Base-by-base conservation (phyloP, 2,888 invertebrate species). In the Mythimna albipuncta region DNA sequence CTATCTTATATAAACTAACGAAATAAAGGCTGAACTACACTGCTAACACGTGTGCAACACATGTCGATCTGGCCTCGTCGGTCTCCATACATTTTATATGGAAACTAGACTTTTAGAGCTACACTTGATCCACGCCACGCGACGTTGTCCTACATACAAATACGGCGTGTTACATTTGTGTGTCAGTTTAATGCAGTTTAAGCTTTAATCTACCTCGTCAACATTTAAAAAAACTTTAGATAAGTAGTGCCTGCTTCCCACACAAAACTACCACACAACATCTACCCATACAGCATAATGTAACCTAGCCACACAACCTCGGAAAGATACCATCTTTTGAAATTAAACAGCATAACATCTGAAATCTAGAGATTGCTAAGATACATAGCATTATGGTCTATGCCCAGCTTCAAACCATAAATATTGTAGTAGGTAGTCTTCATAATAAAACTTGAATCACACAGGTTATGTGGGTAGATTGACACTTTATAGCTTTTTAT, bases 381-480 rank as follows among this genome's bases (percentile, higher is more conserved):
- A 80, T 81, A 81, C 79, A 80, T 79, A 57, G 44, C 69, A 80
- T 80, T 80, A 80, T 41, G 11, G 61, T 69, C 61, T 81, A 72
- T 77, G 61, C 67, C 62, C 57, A 26, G 63, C 41, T 44, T 2
- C 26, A 52, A 47, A 52, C 64, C 58, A 80, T 80, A 81, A 81
- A 81, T 81, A 81, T 80, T 77, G 64, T 69, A 80, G 64, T 59
- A 73, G 69, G 61, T 35, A 41, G 62, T 65, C 47, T 75, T 68
- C 19, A 35, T 69, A 69, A 63, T 59, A 77, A 71, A 65, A 63
- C 71, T 64, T 21, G 77, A 68, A 70, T 70, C 21, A 38, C 61
- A 62, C 54, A 50, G 59, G 65, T 62, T 54, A 58, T 68, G 72
- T 66, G 75, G 63, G 59, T 52, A 75, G 69, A 70, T 72, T 70